Percentiles rank a stretch among this genome's conserved stretches.
These are phyloP conservation scores for Numenius phaeopus DNA, from an alignment of 2,797 vertebrate genomes.

Conservation along the genomic window DNA sequence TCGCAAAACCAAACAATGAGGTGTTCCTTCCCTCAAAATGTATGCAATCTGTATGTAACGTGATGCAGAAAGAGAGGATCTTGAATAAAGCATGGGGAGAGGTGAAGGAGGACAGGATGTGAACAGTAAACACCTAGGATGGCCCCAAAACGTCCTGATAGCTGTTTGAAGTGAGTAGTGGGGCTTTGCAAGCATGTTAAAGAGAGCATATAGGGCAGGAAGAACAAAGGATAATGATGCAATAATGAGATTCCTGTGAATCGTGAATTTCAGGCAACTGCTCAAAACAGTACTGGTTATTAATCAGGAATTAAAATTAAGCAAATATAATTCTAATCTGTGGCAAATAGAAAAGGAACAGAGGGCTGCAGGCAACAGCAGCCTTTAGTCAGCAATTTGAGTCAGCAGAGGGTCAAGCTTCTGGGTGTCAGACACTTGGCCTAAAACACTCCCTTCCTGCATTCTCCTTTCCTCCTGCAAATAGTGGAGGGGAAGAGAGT, in stretches of 20 bases:
- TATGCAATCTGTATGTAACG: not conserved
- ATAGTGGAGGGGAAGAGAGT: not conserved
- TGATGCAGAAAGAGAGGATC: not conserved
- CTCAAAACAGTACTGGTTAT: not conserved
- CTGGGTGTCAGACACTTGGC: not conserved
- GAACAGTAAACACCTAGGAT: not conserved
- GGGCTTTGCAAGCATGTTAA: not conserved
- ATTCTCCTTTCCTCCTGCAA: slow-evolving; percentile 7
- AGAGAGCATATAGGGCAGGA: not conserved
- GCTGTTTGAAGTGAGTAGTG: not conserved
- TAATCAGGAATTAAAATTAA: not conserved
- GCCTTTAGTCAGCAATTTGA: not conserved
- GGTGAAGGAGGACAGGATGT: not conserved
- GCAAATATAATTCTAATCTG: not conserved
- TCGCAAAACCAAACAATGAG: not conserved
- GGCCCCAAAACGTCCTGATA: accelerated
- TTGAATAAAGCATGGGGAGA: not conserved
- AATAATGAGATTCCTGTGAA: not conserved
- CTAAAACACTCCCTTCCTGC: slow-evolving; percentile 47
- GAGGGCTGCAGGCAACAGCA: not conserved
- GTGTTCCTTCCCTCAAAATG: not conserved
- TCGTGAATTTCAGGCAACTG: not conserved
- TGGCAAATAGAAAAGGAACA: not conserved
- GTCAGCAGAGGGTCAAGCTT: slow-evolving; percentile 17
- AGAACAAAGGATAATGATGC: not conserved